These are phyloP conservation scores for Euleptes europaea DNA, from an alignment of 2,113 vertebrate species.

Conservation along the genomic window DNA sequence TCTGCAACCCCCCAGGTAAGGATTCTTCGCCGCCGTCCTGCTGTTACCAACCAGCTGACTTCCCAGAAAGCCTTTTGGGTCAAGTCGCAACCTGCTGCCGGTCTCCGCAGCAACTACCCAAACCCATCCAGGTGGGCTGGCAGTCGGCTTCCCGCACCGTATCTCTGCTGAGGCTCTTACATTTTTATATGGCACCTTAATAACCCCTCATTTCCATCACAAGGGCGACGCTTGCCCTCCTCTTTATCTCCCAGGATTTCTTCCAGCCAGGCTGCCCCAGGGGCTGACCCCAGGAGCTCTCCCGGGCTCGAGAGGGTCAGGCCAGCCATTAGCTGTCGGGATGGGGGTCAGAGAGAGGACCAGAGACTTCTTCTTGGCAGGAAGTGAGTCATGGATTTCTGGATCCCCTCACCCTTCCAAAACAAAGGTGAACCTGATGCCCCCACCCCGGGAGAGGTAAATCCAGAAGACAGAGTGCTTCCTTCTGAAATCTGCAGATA, in stretches of 20 bases:
- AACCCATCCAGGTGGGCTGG: constrained; percentile 56
- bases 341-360: accelerated
- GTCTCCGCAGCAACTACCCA: constrained; percentile 25
- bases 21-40: constrained; percentile 17
- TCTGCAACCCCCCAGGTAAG: constrained; percentile 17
- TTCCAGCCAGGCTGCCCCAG: constrained; percentile 37
- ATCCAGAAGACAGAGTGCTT: constrained; percentile 32
- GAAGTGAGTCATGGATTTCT: constrained; percentile 28
- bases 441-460: constrained; percentile 33
- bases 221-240: constrained; percentile 67
- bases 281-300: constrained; percentile 25
- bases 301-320: constrained; percentile 22
- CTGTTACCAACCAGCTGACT: constrained; percentile 21
- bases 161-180: constrained; percentile 57
- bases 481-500: constrained; percentile 31
- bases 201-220: constrained; percentile 76
- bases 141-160: constrained; percentile 50
- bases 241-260: constrained; percentile 63
- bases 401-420: constrained; percentile 28
- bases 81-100: constrained; percentile 34
- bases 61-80: constrained; percentile 43
- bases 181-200: constrained; percentile 76
- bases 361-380: constrained; percentile 37
- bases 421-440: constrained; percentile 36
- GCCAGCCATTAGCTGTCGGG: not conserved